Percentiles rank a stretch among this genome's conserved stretches.
These are phyloP conservation scores for Euspilapteryx auroguttella DNA, from an alignment of 2,888 invertebrate genomes.

Conservation along the genomic window DNA sequence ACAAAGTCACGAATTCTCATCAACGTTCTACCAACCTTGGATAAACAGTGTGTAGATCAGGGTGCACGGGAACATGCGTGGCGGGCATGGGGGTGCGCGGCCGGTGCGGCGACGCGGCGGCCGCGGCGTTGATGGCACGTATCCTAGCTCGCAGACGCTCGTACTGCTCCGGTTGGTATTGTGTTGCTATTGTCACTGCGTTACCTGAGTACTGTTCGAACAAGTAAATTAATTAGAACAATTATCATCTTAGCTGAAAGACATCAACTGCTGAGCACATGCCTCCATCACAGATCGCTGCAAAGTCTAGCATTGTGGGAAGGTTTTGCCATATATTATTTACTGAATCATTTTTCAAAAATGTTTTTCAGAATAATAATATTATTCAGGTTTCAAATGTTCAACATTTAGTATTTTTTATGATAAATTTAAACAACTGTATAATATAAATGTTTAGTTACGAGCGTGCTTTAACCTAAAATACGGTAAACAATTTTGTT, in stretches of 20 bases:
- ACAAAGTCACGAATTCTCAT: background rate
- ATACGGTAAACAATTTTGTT: no score
- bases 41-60: slow-evolving; percentile 37
- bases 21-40: slow-evolving; percentile 25
- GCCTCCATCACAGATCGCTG: background rate
- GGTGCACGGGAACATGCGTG: slow-evolving; percentile 36
- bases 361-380: no score
- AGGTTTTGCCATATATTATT: background rate
- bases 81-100: slow-evolving; percentile 10
- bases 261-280: no score
- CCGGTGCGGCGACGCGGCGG: slow-evolving; percentile 27
- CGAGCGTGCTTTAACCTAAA: no score
- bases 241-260: background rate
- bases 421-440: no score
- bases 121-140: slow-evolving; percentile 47
- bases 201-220: slow-evolving; percentile 35
- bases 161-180: slow-evolving; percentile 55
- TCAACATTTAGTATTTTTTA: no score
- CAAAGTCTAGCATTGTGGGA: background rate
- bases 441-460: no score
- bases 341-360: no score
- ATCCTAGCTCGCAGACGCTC: slow-evolving; percentile 51
- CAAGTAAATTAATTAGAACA: slow-evolving; percentile 3
- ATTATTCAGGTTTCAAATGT: no score
- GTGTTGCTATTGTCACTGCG: slow-evolving; percentile 50